Evolutionary conservation across 1,140 invertebrate species (phyloP).

Genomic region (Drosophila virilis): DNA sequence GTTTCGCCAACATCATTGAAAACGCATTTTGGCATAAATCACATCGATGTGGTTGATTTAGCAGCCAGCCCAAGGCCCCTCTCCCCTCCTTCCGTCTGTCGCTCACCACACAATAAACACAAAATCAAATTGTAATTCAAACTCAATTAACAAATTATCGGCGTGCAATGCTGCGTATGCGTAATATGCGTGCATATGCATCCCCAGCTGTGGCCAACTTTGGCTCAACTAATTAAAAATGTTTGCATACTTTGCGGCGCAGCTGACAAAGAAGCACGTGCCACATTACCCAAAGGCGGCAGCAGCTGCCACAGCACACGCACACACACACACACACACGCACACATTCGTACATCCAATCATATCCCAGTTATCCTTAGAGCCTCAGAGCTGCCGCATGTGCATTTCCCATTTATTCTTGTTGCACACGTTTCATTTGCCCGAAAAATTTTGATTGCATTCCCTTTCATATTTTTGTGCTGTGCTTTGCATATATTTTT

Average conservation of each 20-base stretch:
- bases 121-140: constrained; percentile 57
- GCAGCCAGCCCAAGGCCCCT: neutral
- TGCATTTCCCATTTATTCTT: neutral
- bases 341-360: neutral
- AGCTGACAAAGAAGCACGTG: constrained; percentile 20
- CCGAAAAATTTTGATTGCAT: constrained; percentile 16
- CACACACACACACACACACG: neutral
- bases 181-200: constrained; percentile 14
- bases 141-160: constrained; percentile 56
- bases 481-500: neutral
- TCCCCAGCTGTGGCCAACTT: neutral
- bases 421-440: constrained; percentile 7
- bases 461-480: constrained; percentile 13
- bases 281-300: constrained; percentile 7
- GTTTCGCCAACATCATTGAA: constrained; percentile 49
- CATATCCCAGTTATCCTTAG: neutral
- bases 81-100: neutral
- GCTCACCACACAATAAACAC: constrained; percentile 26
- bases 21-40: constrained; percentile 63
- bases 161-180: constrained; percentile 23
- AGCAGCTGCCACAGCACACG: constrained; percentile 13
- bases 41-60: constrained; percentile 32
- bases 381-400: neutral
- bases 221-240: constrained; percentile 23
- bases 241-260: constrained; percentile 16